These are phyloP conservation scores for Bradypodion pumilum DNA, from an alignment of 2,797 vertebrate genomes.

Conservation along the genomic window DNA sequence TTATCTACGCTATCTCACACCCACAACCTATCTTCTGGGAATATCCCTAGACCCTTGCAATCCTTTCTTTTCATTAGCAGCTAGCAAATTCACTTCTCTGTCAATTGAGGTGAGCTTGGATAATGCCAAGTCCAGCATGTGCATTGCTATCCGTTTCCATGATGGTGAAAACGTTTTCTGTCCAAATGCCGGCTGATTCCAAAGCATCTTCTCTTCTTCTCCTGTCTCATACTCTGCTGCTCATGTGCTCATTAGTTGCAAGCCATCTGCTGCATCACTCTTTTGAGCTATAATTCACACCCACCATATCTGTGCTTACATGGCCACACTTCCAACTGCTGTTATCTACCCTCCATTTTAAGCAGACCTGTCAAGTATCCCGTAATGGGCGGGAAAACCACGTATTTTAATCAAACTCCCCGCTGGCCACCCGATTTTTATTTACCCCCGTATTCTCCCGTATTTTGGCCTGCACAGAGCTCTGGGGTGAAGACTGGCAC, in stretches of 20 bases:
- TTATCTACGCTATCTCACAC: no score
- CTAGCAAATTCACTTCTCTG: no score
- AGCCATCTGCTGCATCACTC: neutral
- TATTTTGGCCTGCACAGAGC: no score
- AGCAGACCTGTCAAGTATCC: no score
- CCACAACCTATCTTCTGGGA: no score
- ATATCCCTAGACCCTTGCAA: neutral
- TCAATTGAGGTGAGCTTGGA: neutral
- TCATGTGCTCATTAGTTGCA: neutral
- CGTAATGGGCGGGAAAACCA: no score
- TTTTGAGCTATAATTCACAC: no score
- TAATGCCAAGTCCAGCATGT: no score
- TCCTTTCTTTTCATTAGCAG: neutral
- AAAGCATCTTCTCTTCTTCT: neutral
- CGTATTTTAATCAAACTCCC: no score
- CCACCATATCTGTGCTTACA: neutral
- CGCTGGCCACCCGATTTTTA: no score
- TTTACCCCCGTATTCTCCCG: no score
- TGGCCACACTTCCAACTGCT: neutral
- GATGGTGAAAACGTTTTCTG: neutral
- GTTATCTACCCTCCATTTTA: neutral
- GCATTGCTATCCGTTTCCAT: neutral
- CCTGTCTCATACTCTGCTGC: neutral
- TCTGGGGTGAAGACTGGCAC: no score
- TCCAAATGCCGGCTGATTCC: neutral